Evolutionary conservation across 1,140 invertebrate genomes (phyloP).

Genomic region (Bicyclus anynana): DNA sequence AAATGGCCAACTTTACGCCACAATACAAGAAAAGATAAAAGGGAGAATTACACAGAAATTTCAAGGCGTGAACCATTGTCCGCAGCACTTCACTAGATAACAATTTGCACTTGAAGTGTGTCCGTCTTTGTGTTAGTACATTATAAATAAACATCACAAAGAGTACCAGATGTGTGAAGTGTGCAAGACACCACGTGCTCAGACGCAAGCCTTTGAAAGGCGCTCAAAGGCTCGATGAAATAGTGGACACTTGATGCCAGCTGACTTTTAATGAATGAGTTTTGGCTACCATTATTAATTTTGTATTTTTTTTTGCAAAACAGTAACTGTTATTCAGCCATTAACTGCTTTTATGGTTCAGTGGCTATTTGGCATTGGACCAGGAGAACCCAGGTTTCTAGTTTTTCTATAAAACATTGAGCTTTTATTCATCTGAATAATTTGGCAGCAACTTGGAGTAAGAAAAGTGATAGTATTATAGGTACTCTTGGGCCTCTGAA

Average conservation of each 20-base stretch:
- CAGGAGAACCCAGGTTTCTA: no score
- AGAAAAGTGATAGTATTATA: no score
- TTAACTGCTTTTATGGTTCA: no score
- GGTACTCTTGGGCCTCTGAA: no score
- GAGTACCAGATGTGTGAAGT: slow-evolving; percentile 52
- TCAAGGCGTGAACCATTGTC: slow-evolving; percentile 61
- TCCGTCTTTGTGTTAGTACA: slow-evolving; percentile 52
- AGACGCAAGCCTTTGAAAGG: slow-evolving; percentile 41
- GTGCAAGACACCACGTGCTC: slow-evolving; percentile 25
- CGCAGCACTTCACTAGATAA: slow-evolving; percentile 55
- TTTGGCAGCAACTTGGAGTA: no score
- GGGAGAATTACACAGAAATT: slow-evolving; percentile 72
- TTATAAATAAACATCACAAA: slow-evolving; percentile 72
- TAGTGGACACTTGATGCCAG: slow-evolving; percentile 17
- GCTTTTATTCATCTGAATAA: no score
- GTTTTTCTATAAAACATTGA: no score
- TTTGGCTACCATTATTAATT: not conserved
- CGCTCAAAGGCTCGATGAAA: slow-evolving; percentile 1
- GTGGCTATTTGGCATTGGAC: no score
- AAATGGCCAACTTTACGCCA: slow-evolving; percentile 62
- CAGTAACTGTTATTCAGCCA: no score
- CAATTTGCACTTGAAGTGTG: slow-evolving; percentile 67
- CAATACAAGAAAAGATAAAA: slow-evolving; percentile 66
- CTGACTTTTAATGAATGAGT: slow-evolving; percentile 10
- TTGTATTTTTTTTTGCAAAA: no score